Evolutionary conservation across 2,888 invertebrate species (phyloP).

Genomic region (Oeneis ivallda): DNA sequence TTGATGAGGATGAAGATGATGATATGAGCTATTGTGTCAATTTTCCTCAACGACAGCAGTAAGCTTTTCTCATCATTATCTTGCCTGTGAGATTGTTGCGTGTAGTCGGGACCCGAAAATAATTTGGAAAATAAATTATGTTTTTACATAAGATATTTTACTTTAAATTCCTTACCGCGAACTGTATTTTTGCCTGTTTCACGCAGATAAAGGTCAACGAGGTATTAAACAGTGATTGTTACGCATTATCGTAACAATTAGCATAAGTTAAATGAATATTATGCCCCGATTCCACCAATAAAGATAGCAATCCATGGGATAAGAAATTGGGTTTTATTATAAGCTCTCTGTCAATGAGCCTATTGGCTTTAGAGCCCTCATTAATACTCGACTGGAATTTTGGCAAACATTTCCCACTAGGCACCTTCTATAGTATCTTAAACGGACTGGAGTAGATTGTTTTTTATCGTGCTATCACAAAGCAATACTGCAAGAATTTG

Average conservation of each 20-base stretch:
- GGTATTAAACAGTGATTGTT: conserved; percentile 52
- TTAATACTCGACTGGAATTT: neutral
- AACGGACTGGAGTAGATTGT: no score
- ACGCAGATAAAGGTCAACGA: conserved; percentile 67
- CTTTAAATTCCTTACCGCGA: conserved; percentile 18
- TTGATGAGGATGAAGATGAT: no score
- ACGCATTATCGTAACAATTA: conserved; percentile 65
- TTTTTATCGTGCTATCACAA: no score
- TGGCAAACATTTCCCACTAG: neutral
- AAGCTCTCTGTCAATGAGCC: conserved; percentile 11
- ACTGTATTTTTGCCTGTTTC: conserved; percentile 56
- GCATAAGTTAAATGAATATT: conserved; percentile 51
- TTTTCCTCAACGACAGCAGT: no score
- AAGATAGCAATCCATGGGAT: neutral
- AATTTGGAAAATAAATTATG: neutral
- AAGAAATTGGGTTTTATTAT: conserved; percentile 16
- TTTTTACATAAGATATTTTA: neutral
- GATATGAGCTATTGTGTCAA: neutral
- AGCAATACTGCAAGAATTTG: no score
- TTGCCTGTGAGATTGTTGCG: no score
- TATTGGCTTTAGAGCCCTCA: neutral
- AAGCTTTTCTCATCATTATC: no score
- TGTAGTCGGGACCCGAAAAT: no score
- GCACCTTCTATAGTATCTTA: neutral
- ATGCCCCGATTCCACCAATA: conserved; percentile 11